Percentiles rank a stretch among this genome's conserved stretches.
Evolutionary conservation across 2,113 vertebrate genomes (phyloP).

Genomic region (Chloroceryle aenea): DNA sequence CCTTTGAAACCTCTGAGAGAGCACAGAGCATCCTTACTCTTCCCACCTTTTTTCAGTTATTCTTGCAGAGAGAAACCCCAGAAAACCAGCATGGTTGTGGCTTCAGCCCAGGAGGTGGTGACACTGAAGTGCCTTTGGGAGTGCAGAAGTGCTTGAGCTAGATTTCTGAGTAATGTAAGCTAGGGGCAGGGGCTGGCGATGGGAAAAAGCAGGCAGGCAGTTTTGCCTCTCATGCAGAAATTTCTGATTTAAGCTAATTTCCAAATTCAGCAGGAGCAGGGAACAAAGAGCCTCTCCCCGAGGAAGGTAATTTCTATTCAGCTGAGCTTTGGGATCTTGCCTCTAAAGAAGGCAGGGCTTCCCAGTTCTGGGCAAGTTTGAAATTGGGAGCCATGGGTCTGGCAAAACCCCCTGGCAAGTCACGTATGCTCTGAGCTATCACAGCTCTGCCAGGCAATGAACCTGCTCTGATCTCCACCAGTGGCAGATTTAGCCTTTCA

Average conservation of each 20-base stretch:
- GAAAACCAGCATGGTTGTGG: background rate
- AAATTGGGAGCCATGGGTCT: background rate
- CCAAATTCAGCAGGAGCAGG: background rate
- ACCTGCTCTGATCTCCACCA: conserved; percentile 6
- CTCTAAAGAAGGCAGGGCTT: background rate
- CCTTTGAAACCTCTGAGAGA: background rate
- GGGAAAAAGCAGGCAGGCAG: background rate
- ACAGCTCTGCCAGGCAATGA: background rate
- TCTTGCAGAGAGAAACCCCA: background rate
- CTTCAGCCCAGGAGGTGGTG: background rate
- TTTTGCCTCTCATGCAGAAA: background rate
- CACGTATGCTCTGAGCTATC: background rate
- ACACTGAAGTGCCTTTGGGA: background rate
- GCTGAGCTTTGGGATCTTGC: background rate
- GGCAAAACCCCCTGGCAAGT: conserved; percentile 5
- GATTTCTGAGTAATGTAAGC: background rate
- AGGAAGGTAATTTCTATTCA: background rate
- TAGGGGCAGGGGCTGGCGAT: background rate
- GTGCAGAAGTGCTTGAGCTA: background rate
- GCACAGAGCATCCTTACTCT: background rate
- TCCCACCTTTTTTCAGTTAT: background rate
- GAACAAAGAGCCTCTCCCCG: background rate
- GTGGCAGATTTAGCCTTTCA: conserved; percentile 23
- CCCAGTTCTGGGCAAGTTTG: background rate
- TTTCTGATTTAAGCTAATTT: background rate